These are phyloP conservation scores for Tychaedon coryphoeus DNA, from an alignment of 2,113 vertebrate species.

Conservation along the genomic window DNA sequence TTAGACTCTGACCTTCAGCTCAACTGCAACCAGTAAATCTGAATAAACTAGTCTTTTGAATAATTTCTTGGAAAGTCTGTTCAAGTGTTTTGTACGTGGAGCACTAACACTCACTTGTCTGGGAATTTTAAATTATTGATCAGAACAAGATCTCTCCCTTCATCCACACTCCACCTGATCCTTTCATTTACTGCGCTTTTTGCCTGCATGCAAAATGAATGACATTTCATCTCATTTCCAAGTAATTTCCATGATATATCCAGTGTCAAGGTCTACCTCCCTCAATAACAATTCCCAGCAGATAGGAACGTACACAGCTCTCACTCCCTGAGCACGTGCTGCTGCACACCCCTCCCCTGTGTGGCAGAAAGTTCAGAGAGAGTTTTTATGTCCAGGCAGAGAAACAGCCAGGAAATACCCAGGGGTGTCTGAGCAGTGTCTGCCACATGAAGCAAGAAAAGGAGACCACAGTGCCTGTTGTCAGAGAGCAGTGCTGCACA, in stretches of 20 bases:
- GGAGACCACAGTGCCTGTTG: rapidly evolving
- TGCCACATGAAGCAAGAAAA: neutral
- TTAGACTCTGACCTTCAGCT: neutral
- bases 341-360: neutral
- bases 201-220: neutral
- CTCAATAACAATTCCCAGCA: neutral
- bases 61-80: neutral
- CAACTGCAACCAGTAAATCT: neutral
- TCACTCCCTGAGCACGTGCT: neutral
- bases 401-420: neutral
- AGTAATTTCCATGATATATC: neutral
- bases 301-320: neutral
- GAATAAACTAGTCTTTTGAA: neutral
- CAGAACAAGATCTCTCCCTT: neutral
- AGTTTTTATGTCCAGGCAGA: neutral
- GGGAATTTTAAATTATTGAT: slow-evolving; percentile 27
- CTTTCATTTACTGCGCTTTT: slow-evolving; percentile 4
- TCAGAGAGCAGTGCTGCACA: neutral
- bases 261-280: neutral
- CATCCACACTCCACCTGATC: neutral
- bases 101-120: neutral
- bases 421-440: rapidly evolving
- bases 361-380: neutral
- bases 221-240: neutral
- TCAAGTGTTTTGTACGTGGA: neutral